Evolutionary conservation across 2,797 vertebrate species (phyloP).

Genomic region (Vespertilio murinus): DNA sequence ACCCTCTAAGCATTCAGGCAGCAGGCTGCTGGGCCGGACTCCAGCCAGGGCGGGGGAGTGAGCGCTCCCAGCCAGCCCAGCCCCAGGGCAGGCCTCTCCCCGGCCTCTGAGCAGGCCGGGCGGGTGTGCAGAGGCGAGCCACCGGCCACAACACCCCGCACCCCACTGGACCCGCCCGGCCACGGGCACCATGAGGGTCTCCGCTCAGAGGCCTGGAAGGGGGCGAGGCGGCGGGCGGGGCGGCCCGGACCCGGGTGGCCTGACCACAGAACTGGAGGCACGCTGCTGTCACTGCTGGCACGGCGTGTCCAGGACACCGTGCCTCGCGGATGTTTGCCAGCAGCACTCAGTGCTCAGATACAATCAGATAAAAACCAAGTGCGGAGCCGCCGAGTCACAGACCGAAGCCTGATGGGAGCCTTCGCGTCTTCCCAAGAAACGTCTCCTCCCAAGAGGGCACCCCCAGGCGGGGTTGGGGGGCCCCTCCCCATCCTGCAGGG

Average conservation of each 20-base stretch:
- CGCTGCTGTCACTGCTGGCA: fast-evolving
- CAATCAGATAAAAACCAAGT: not conserved
- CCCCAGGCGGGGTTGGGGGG: not conserved
- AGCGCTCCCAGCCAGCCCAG: not conserved
- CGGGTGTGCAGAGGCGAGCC: not conserved
- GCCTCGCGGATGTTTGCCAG: not conserved
- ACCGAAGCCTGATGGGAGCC: not conserved
- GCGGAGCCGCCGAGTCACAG: not conserved
- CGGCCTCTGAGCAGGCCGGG: not conserved
- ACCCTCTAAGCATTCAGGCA: not conserved
- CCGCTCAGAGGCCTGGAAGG: not conserved
- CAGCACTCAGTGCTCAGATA: not conserved
- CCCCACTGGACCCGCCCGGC: no score
- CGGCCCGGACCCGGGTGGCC: not conserved
- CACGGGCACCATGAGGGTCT: not conserved
- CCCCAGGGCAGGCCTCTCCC: not conserved
- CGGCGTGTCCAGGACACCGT: not conserved
- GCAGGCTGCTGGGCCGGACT: not conserved
- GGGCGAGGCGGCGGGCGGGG: fast-evolving
- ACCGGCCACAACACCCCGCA: not conserved
- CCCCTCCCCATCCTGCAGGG: no score
- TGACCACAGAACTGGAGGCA: not conserved
- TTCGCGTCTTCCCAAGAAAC: not conserved
- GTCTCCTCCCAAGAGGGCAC: not conserved
- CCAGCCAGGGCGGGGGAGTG: not conserved